Conservation (phyloP, 2,888 invertebrate genomes). For the Lycophotia porphyrea region DNA sequence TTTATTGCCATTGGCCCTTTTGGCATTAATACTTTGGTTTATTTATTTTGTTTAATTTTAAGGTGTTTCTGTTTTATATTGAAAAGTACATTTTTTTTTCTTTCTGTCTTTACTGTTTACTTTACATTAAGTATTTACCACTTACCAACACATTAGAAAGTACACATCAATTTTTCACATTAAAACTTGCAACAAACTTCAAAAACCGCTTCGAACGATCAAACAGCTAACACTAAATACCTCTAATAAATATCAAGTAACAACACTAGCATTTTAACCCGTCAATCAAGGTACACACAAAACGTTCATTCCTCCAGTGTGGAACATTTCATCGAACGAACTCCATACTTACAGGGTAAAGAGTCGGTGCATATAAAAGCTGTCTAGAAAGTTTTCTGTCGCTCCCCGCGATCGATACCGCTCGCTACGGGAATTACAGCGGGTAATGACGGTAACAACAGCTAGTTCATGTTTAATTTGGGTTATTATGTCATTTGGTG, state of each 20-base stretch:
- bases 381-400: constrained; percentile 91
- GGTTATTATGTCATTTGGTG: constrained; percentile 87
- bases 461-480: constrained; percentile 84
- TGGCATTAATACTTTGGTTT: too few species aligned
- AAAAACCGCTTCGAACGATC: constrained; percentile 10
- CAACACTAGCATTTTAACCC: constrained; percentile 64
- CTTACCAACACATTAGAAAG: too few species aligned
- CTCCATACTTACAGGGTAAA: constrained; percentile 83
- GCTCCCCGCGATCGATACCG: constrained; percentile 88
- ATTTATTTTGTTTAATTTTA: too few species aligned
- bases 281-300: constrained; percentile 60
- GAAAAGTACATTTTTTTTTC: too few species aligned
- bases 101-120: too few species aligned
- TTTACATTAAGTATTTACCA: too few species aligned
- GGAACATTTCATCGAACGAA: constrained; percentile 75
- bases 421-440: constrained; percentile 83
- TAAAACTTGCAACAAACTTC: constrained; percentile 15
- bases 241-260: constrained; percentile 35
- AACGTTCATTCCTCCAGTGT: constrained; percentile 68
- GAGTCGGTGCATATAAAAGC: constrained; percentile 90
- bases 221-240: constrained; percentile 34
- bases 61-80: too few species aligned
- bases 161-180: neutral
- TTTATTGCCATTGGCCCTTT: too few species aligned
- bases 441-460: constrained; percentile 84